phyloP scores from a whole-genome alignment of 1,140 invertebrate species.

The Drosophila orosa region DNA sequence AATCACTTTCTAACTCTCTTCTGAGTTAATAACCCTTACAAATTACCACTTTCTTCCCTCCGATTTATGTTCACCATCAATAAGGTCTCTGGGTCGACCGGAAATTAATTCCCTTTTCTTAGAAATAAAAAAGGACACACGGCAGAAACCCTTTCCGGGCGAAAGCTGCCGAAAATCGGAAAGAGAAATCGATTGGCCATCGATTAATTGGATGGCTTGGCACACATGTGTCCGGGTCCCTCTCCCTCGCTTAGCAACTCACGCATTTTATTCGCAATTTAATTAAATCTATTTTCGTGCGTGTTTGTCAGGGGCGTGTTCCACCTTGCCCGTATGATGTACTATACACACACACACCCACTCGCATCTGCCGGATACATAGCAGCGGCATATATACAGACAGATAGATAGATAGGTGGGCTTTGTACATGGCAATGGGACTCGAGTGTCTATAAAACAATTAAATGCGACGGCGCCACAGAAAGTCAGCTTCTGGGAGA shows the following conservation, averaged over 20 bases:
- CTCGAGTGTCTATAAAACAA: constrained; percentile 79
- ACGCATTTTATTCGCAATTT: constrained; percentile 79
- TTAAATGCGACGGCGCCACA: constrained; percentile 68
- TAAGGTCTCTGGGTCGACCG: constrained; percentile 26
- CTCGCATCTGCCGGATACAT: constrained; percentile 16
- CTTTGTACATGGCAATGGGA: constrained; percentile 18
- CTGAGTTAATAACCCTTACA: neutral
- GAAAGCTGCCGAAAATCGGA: constrained; percentile 10
- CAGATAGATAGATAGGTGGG: constrained; percentile 3
- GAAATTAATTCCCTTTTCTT: constrained; percentile 60
- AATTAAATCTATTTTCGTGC: constrained; percentile 81
- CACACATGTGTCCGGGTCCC: constrained; percentile 30
- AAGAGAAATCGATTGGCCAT: constrained; percentile 64
- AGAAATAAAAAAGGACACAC: constrained; percentile 16
- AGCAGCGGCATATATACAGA: constrained; percentile 1
- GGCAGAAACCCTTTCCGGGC: constrained; percentile 46
- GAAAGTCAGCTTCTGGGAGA: constrained; percentile 73
- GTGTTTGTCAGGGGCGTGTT: constrained; percentile 75
- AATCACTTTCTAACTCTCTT: neutral
- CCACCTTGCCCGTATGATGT: constrained; percentile 56
- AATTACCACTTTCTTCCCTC: neutral
- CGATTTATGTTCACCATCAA: constrained; percentile 10
- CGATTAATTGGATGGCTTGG: constrained; percentile 72
- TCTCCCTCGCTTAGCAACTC: neutral
- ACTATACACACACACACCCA: constrained; percentile 35